Conservation (phyloP, 2,888 invertebrate species). For the Netelia virgata region DNA sequence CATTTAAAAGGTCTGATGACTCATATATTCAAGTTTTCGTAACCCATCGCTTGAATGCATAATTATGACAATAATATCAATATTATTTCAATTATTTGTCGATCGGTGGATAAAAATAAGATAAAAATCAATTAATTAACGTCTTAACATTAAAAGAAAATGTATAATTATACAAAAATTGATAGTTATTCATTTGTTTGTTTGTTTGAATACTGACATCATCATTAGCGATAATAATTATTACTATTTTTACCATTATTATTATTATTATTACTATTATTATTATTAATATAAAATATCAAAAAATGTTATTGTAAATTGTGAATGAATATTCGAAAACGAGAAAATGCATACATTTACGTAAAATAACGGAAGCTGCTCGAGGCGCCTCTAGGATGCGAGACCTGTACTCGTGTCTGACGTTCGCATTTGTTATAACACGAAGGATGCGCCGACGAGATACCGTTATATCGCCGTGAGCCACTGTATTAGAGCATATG, state of each 20-base stretch:
- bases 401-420: background rate
- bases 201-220: too few relatives aligned
- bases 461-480: background rate
- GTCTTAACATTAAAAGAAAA: too few relatives aligned
- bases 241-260: too few relatives aligned
- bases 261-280: too few relatives aligned
- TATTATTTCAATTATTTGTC: background rate
- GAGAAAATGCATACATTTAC: slow-evolving; percentile 6
- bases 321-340: background rate
- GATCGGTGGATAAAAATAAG: too few relatives aligned
- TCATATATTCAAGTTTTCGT: background rate
- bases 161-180: too few relatives aligned
- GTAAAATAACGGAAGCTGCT: slow-evolving; percentile 39
- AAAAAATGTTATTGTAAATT: background rate
- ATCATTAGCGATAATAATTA: too few relatives aligned
- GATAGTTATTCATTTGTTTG: too few relatives aligned
- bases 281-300: background rate
- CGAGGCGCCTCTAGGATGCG: slow-evolving; percentile 2
- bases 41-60: background rate
- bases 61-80: background rate
- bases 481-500: background rate
- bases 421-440: slow-evolving; percentile 19
- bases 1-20: slow-evolving; percentile 12
- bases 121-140: too few relatives aligned
- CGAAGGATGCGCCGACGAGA: background rate